phyloP scores from a whole-genome alignment of 2,888 invertebrate species.

The Andrena haemorrhoa region DNA sequence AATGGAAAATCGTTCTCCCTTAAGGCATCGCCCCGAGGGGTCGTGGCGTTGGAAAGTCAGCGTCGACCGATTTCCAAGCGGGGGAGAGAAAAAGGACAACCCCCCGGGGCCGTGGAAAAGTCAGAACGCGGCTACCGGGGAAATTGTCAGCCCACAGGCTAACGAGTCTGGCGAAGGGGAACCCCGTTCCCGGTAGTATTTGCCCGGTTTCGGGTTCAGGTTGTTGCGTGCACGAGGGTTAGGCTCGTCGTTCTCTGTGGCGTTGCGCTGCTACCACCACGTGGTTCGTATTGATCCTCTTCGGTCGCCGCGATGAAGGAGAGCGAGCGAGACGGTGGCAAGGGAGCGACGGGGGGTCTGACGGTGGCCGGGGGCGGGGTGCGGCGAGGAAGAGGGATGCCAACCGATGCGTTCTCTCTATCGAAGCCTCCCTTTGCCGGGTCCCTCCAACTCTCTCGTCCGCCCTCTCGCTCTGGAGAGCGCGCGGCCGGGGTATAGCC shows the following conservation, averaged over 20 bases:
- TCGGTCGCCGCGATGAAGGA: conserved; percentile 77
- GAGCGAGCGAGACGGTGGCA: conserved; percentile 64
- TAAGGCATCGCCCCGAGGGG: background rate
- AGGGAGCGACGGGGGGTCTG: conserved; percentile 20
- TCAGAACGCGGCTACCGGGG: background rate
- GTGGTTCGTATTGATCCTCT: conserved; percentile 84
- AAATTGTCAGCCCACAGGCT: conserved; percentile 8
- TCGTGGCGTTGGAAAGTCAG: background rate
- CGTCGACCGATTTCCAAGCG: background rate
- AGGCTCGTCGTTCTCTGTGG: conserved; percentile 70
- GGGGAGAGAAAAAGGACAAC: background rate
- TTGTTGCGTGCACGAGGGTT: conserved; percentile 75
- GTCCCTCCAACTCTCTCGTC: conserved; percentile 41
- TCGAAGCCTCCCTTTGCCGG: conserved; percentile 58
- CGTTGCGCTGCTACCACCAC: conserved; percentile 82
- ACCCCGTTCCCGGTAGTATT: conserved; percentile 14
- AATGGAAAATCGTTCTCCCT: too few species aligned
- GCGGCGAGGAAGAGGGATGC: conserved; percentile 34
- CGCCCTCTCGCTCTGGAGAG: conserved; percentile 42
- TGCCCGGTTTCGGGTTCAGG: conserved; percentile 55
- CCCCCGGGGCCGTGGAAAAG: background rate
- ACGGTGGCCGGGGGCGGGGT: too few species aligned
- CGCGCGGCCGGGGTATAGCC: conserved; percentile 41
- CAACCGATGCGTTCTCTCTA: conserved; percentile 65
- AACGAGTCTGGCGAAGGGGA: conserved; percentile 8